Conservation (phyloP, 64 coral and sea anemone genomes). For the Catalaphyllia jardinei region DNA sequence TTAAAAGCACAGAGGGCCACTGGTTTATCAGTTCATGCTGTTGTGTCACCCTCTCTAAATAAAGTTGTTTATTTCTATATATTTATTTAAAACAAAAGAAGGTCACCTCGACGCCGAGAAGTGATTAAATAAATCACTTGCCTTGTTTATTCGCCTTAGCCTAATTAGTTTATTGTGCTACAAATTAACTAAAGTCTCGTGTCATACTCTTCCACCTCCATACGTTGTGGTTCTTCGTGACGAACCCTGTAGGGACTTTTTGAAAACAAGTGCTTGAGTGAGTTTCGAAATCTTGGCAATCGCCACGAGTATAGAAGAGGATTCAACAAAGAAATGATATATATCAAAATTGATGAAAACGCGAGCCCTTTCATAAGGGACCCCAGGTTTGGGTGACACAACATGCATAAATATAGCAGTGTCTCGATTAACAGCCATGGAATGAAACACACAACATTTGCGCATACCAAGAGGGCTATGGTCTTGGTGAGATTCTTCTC, state of each 20-base stretch:
- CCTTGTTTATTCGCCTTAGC: no score
- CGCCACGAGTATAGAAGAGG: conserved; percentile 2
- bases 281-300: background rate
- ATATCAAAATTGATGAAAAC: background rate
- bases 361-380: background rate
- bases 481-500: background rate
- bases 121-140: no score
- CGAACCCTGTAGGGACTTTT: background rate
- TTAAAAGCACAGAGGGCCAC: no score
- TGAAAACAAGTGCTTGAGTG: background rate
- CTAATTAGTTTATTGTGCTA: no score
- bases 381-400: background rate
- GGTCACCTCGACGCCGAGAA: no score
- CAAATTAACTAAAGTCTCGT: background rate
- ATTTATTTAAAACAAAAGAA: no score
- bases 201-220: background rate
- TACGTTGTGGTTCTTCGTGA: background rate
- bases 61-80: no score
- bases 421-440: background rate
- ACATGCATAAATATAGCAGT: background rate
- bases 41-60: no score
- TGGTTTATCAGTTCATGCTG: no score
- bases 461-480: background rate
- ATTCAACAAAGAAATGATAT: background rate
- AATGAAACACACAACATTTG: background rate